A percentile compares a stretch with the other conserved stretches of the same genome.
Conservation (phyloP, 2,797 vertebrate species). For the Molossus molossus region DNA sequence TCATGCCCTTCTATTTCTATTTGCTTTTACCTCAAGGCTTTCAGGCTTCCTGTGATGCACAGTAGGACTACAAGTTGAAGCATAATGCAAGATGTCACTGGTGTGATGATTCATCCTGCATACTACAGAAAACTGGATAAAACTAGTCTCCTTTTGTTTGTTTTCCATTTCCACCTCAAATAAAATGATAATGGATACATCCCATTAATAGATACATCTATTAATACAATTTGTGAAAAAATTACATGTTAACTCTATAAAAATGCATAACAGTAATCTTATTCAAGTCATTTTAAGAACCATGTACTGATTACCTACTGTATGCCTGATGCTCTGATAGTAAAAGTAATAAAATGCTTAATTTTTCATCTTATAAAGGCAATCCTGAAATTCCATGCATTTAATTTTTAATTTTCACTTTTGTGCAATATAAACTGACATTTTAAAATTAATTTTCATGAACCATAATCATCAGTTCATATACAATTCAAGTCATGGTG, state of each 20-base stretch:
- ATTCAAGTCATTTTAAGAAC: not conserved
- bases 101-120: not conserved
- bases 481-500: not conserved
- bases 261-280: not conserved
- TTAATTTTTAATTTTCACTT: not conserved
- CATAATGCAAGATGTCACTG: not conserved
- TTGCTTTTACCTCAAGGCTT: not conserved
- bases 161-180: not conserved
- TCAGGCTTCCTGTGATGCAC: not conserved
- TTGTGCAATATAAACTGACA: not conserved
- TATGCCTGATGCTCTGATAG: not conserved
- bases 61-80: not conserved
- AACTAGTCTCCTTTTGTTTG: not conserved
- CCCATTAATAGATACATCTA: not conserved
- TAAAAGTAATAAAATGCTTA: not conserved
- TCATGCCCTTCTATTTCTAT: not conserved
- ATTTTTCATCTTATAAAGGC: not conserved
- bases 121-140: not conserved
- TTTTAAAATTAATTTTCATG: not conserved
- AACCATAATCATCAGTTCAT: not conserved
- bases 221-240: not conserved
- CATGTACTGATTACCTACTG: not conserved
- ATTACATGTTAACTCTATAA: not conserved
- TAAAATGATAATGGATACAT: not conserved
- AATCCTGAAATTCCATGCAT: not conserved